Evolutionary conservation across 2,888 invertebrate species (phyloP).

Genomic region (Hipparchia sbordonii): DNA sequence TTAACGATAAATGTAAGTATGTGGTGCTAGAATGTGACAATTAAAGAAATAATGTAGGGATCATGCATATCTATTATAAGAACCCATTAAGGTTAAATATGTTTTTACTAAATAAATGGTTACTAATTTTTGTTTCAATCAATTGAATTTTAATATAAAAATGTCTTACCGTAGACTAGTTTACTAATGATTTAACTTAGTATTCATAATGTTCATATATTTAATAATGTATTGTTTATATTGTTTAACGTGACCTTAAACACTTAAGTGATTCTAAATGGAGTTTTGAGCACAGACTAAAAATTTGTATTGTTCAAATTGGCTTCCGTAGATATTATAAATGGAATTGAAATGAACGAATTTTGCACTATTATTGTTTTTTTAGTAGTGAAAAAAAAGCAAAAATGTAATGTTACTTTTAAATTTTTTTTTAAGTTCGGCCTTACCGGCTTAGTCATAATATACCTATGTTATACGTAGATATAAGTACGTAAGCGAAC

Average conservation of each 20-base stretch:
- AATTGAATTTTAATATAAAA: conserved; percentile 29
- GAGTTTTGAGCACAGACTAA: conserved; percentile 34
- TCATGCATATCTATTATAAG: conserved; percentile 34
- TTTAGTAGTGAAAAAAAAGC: conserved; percentile 34
- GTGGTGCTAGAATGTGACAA: conserved; percentile 49
- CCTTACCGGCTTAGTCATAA: conserved; percentile 43
- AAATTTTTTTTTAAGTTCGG: conserved; percentile 40
- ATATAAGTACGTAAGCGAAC: conserved; percentile 37
- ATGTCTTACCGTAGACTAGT: conserved; percentile 65
- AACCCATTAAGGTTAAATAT: conserved; percentile 15
- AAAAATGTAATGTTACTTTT: conserved; percentile 44
- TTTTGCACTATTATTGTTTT: conserved; percentile 31
- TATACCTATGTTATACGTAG: conserved; percentile 41
- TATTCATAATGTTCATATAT: conserved; percentile 53
- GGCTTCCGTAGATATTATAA: conserved; percentile 55
- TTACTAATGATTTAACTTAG: conserved; percentile 47
- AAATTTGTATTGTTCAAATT: conserved; percentile 44
- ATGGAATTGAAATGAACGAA: conserved; percentile 30
- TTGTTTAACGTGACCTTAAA: conserved; percentile 42
- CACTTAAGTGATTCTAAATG: conserved; percentile 43
- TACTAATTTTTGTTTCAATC: conserved; percentile 28
- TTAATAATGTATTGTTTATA: conserved; percentile 54
- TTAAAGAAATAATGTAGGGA: conserved; percentile 33
- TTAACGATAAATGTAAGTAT: conserved; percentile 42
- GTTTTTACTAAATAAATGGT: no score